Conservation (phyloP, 2,797 vertebrate species). For the Aeoliscus strigatus region DNA sequence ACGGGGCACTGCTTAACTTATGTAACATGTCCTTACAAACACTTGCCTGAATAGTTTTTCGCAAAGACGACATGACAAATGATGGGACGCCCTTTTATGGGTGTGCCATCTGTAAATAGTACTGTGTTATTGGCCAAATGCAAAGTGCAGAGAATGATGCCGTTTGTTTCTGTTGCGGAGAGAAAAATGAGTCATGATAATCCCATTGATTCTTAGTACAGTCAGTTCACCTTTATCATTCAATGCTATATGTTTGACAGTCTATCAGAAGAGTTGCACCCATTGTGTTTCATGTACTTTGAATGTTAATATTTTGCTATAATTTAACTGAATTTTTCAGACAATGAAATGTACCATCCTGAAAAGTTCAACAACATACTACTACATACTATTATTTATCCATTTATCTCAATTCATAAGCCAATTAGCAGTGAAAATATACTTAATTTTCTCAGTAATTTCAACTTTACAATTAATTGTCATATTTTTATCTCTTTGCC, state of each 20-base stretch:
- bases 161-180: too few relatives aligned
- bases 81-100: constrained; percentile 26
- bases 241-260: neutral
- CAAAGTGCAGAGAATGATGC: too few relatives aligned
- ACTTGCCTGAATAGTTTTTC: constrained; percentile 25
- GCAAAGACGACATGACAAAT: constrained; percentile 22
- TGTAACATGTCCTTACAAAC: constrained; percentile 47
- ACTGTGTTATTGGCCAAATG: too few relatives aligned
- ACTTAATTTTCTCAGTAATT: too few relatives aligned
- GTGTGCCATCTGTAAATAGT: constrained; percentile 24
- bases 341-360: too few relatives aligned
- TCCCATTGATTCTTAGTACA: neutral
- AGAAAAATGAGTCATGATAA: too few relatives aligned
- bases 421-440: neutral
- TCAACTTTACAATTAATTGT: constrained; percentile 22
- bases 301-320: too few relatives aligned
- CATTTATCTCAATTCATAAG: constrained; percentile 4
- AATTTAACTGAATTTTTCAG: too few relatives aligned
- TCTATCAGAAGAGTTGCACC: too few relatives aligned
- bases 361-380: too few relatives aligned
- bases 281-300: too few relatives aligned
- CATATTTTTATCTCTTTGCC: constrained; percentile 30
- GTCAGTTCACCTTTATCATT: neutral
- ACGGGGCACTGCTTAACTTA: constrained; percentile 48
- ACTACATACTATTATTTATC: too few relatives aligned